phyloP scores from a whole-genome alignment of 2,113 vertebrate genomes.

The Silurus asotus region DNA sequence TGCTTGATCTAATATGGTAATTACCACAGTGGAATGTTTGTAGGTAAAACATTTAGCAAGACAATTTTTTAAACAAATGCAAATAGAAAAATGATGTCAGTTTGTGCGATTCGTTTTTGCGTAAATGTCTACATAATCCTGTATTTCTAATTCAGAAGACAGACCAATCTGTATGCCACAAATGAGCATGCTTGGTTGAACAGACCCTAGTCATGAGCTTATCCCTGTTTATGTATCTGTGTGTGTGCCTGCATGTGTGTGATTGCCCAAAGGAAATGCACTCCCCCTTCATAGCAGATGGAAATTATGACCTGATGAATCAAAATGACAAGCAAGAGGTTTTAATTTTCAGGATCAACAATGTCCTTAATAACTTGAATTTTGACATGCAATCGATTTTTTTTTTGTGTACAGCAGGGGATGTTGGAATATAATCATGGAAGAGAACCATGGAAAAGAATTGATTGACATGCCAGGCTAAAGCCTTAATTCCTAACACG shows the following conservation, averaged over 20 bases:
- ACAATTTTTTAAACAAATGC: conserved; percentile 6
- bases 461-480: background rate
- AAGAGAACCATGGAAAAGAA: conserved; percentile 2
- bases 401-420: background rate
- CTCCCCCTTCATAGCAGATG: conserved; percentile 21
- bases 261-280: conserved; percentile 18
- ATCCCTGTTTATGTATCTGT: background rate
- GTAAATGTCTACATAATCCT: conserved; percentile 35
- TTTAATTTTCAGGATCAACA: conserved; percentile 36
- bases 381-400: conserved; percentile 17
- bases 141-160: conserved; percentile 27
- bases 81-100: conserved; percentile 28
- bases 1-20: background rate
- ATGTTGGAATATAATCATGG: background rate
- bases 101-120: conserved; percentile 21
- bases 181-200: conserved; percentile 5
- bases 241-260: conserved; percentile 13
- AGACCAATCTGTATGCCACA: conserved; percentile 6
- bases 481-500: conserved; percentile 3
- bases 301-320: conserved; percentile 37
- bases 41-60: conserved; percentile 29
- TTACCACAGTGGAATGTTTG: conserved; percentile 9
- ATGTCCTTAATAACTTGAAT: conserved; percentile 27
- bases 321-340: conserved; percentile 41
- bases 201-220: conserved; percentile 8